Percentiles rank a stretch among this genome's conserved stretches.
phyloP scores from a whole-genome alignment of 2,888 invertebrate species.

The Cryptus viduatorius region DNA sequence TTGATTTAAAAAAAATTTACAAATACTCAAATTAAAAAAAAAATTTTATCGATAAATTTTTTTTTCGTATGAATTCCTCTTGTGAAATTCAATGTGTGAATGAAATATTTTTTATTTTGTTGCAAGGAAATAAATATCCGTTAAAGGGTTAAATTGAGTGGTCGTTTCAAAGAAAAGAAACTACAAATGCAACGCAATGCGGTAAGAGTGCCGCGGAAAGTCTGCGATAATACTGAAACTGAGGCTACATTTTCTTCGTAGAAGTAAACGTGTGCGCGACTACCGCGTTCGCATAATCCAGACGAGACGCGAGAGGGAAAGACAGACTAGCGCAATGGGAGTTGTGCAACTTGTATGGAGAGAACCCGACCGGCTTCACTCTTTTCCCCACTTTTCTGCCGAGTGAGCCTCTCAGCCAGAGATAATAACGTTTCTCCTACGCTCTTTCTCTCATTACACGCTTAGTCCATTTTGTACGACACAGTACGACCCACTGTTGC shows the following conservation, averaged over 20 bases:
- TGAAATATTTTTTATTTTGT: not conserved
- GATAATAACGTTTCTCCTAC: slow-evolving; percentile 67
- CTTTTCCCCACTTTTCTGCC: slow-evolving; percentile 42
- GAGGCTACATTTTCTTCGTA: slow-evolving; percentile 56
- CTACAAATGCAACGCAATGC: slow-evolving; percentile 9
- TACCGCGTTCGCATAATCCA: slow-evolving; percentile 71
- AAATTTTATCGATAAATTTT: too few species aligned
- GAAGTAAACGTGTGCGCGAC: slow-evolving; percentile 61
- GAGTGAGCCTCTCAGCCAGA: slow-evolving; percentile 40
- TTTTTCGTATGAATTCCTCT: too few species aligned
- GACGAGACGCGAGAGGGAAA: slow-evolving; percentile 38
- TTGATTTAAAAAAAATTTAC: too few species aligned
- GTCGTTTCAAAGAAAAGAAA: slow-evolving; percentile 32
- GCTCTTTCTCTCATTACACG: slow-evolving; percentile 44
- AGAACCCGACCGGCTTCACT: slow-evolving; percentile 35
- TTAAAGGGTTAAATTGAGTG: not conserved
- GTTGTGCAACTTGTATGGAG: slow-evolving; percentile 63
- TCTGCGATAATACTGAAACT: slow-evolving; percentile 40
- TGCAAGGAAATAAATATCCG: not conserved
- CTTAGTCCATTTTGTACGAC: slow-evolving; percentile 44
- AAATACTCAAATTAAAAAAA: too few species aligned
- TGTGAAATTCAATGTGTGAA: not conserved
- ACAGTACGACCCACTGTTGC: slow-evolving; percentile 4
- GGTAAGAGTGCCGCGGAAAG: slow-evolving; percentile 2
- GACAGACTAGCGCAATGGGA: slow-evolving; percentile 55